Evolutionary conservation across 2,888 invertebrate species (phyloP).

Genomic region (Epistrophe grossulariae): DNA sequence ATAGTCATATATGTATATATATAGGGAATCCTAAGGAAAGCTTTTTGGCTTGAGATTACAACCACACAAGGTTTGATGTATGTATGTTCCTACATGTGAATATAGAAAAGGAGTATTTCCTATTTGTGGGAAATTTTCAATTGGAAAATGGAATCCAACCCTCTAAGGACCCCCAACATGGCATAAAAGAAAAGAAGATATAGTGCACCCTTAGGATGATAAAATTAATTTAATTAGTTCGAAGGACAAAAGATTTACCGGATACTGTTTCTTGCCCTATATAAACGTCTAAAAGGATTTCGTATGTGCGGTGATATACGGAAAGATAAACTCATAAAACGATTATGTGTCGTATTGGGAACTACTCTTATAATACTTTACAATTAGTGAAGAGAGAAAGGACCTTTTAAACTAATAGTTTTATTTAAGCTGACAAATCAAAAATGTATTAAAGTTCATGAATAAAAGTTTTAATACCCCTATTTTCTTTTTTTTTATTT

Average conservation of each 20-base stretch:
- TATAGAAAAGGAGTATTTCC: neutral
- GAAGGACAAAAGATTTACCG: slow-evolving; percentile 11
- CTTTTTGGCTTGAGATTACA: neutral
- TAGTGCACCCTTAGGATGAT: slow-evolving; percentile 49
- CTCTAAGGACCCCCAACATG: neutral
- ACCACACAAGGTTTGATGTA: neutral
- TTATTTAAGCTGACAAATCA: neutral
- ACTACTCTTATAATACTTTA: slow-evolving; percentile 1
- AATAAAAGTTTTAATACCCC: neutral
- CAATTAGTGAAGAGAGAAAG: neutral
- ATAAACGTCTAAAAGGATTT: neutral
- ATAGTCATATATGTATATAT: no score
- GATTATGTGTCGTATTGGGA: slow-evolving; percentile 23
- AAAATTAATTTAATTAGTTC: slow-evolving; percentile 61
- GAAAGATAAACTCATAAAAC: slow-evolving; percentile 32
- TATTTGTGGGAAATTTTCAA: slow-evolving; percentile 14
- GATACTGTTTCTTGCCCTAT: neutral
- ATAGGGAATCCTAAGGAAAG: slow-evolving; percentile 1
- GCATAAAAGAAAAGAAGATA: slow-evolving; percentile 22
- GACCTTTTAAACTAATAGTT: neutral
- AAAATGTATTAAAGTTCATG: neutral
- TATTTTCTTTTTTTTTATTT: neutral
- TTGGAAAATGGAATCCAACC: slow-evolving; percentile 29
- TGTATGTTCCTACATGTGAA: neutral
- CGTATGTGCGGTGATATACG: neutral